Percentiles rank a stretch among this genome's conserved stretches.
Conservation (phyloP, 1,140 invertebrate species). For the Aethina tumida region DNA sequence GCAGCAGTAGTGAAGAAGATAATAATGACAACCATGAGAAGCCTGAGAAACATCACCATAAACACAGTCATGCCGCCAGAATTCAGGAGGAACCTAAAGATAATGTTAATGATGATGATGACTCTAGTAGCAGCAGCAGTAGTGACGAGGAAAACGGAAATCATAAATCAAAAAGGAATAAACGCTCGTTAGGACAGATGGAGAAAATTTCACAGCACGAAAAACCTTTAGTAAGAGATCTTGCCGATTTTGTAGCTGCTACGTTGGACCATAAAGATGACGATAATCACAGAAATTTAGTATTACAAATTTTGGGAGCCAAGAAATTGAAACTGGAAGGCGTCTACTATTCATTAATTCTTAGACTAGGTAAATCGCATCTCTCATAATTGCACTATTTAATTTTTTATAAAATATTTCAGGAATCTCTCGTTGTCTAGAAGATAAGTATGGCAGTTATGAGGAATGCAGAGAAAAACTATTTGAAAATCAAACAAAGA, state of each 20-base stretch:
- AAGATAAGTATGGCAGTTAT: constrained; percentile 19
- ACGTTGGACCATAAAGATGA: constrained; percentile 33
- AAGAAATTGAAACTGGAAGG: constrained; percentile 30
- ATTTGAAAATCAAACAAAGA: constrained; percentile 24
- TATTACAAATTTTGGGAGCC: constrained; percentile 30
- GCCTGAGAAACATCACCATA: too few relatives aligned
- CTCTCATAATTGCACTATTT: too few relatives aligned
- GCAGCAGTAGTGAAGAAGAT: constrained; percentile 7
- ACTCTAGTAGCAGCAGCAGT: constrained; percentile 8
- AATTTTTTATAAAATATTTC: too few relatives aligned
- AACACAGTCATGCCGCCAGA: too few relatives aligned
- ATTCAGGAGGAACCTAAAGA: not conserved
- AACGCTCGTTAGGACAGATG: constrained; percentile 17
- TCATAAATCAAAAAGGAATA: constrained; percentile 3
- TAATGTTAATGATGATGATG: not conserved
- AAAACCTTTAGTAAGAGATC: constrained; percentile 26
- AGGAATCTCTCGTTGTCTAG: constrained; percentile 28
- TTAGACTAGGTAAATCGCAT: constrained; percentile 30
- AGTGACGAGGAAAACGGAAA: constrained; percentile 7
- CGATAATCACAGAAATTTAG: constrained; percentile 31
- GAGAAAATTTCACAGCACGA: constrained; percentile 22
- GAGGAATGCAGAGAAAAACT: constrained; percentile 25
- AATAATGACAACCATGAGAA: too few relatives aligned
- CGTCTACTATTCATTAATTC: constrained; percentile 30
- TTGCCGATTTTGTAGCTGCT: constrained; percentile 30